Base-by-base conservation (phyloP, 2,888 invertebrate genomes). In the Eristalinus sepulchralis region DNA sequence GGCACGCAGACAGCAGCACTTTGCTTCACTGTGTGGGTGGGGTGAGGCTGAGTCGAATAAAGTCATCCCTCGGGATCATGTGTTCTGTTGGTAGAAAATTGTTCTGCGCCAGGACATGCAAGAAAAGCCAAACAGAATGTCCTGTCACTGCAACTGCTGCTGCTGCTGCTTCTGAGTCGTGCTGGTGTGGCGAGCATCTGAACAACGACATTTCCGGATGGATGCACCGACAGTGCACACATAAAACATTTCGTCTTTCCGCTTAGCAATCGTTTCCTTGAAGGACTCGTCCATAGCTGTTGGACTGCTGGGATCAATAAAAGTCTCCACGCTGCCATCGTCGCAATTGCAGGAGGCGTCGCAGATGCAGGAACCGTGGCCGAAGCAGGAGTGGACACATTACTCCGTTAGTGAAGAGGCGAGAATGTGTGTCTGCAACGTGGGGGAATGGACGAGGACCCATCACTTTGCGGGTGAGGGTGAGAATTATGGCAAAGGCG, bases 191-290 rank as follows among this genome's bases (percentile, higher is more conserved):
- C 57, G 11, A 57, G 22, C 57, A 57, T 24, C 57, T 24, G 57
- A 57, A 57, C 57, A 57, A 57, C 57, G 57, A 57, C 57, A 27
- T 57, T 57, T 57, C 57, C 57, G 57, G 24, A 57, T 57, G 57
- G 24, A 57, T 57, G 57, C 57, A 57, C 5, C 57, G 57, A 57
- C 57, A 27, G 47, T 47, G 24, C 57, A 57, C 57, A 57, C 57
- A 57, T 57, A 57, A 57, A 57, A 57, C 57, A 57, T 55, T 55
- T 22, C 55, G 55, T 57, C 57, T 57, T 57, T 57, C 57, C 57
- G 24, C 57, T 57, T 57, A 57, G 11, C 57, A 22, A 57, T 57
- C 57, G 57, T 11, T 57, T 57, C 57, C 57, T 57, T 57, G 57
- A 27, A 57, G 47, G 47, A 47, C 47, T 47, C 1, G 47, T 47